Evolutionary conservation across 2,888 invertebrate species (phyloP).

Genomic region (Apamea crenata): DNA sequence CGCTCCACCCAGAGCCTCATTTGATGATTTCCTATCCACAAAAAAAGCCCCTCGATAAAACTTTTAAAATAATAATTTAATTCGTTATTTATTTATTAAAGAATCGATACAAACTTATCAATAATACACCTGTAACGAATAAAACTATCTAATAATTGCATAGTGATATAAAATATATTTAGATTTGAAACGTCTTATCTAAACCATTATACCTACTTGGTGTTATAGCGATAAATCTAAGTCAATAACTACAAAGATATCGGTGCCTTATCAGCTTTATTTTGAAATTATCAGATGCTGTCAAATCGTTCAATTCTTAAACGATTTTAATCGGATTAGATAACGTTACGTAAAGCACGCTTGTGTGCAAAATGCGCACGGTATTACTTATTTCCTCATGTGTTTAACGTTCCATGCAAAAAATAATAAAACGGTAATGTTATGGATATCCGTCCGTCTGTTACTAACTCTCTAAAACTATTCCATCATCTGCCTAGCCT

Average conservation of each 20-base stretch:
- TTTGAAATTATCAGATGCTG: conserved; percentile 6
- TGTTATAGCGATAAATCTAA: conserved; percentile 36
- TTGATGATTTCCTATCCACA: too few relatives aligned
- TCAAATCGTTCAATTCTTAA: conserved; percentile 15
- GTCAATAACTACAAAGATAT: conserved; percentile 40
- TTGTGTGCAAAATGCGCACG: conserved; percentile 10
- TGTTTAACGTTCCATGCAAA: conserved; percentile 1
- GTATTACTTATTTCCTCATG: neutral
- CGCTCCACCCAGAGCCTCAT: too few relatives aligned
- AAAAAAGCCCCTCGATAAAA: too few relatives aligned
- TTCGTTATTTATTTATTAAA: neutral
- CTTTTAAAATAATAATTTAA: too few relatives aligned
- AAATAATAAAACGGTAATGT: neutral
- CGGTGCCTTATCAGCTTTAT: conserved; percentile 22
- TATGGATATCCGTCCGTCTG: neutral
- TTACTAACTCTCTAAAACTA: neutral
- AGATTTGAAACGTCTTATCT: conserved; percentile 11
- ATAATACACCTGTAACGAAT: neutral
- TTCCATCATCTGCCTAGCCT: too few relatives aligned
- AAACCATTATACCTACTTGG: neutral
- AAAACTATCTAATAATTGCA: neutral
- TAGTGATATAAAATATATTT: neutral
- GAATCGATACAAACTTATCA: neutral
- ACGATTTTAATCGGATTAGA: conserved; percentile 30
- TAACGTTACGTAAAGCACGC: conserved; percentile 22